Conservation (phyloP, 2,888 invertebrate genomes). For the Pinctada fucata region DNA sequence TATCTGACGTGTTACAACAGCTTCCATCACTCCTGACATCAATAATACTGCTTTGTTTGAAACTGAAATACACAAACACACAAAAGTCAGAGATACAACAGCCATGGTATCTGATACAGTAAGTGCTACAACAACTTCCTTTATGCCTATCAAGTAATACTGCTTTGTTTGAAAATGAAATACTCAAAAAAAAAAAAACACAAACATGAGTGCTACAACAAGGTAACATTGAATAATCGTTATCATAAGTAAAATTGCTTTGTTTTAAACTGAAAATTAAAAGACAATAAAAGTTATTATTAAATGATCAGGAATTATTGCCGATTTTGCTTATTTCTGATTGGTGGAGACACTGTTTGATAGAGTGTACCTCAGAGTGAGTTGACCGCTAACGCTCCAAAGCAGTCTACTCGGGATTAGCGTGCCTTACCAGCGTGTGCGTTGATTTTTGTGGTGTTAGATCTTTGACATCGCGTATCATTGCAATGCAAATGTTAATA, state of each 20-base stretch:
- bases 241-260: conserved; percentile 84
- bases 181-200: no score
- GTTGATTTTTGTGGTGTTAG: no score
- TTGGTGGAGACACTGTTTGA: no score
- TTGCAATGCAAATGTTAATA: no score
- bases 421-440: no score
- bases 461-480: no score
- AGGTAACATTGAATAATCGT: conserved; percentile 86
- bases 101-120: conserved; percentile 82
- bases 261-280: conserved; percentile 86
- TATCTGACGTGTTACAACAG: conserved; percentile 85
- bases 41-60: conserved; percentile 86
- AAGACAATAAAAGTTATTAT: no score
- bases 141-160: conserved; percentile 85
- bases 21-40: conserved; percentile 85
- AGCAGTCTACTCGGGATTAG: no score
- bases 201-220: conserved; percentile 82
- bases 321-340: no score
- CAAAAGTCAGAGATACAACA: conserved; percentile 86
- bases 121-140: conserved; percentile 86
- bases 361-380: no score
- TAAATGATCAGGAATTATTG: no score
- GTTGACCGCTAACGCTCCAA: no score
- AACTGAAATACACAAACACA: conserved; percentile 91
- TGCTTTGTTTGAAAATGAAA: conserved; percentile 86